Evolutionary conservation across 2,113 vertebrate species (phyloP).

Genomic region (Saccopteryx leptura): DNA sequence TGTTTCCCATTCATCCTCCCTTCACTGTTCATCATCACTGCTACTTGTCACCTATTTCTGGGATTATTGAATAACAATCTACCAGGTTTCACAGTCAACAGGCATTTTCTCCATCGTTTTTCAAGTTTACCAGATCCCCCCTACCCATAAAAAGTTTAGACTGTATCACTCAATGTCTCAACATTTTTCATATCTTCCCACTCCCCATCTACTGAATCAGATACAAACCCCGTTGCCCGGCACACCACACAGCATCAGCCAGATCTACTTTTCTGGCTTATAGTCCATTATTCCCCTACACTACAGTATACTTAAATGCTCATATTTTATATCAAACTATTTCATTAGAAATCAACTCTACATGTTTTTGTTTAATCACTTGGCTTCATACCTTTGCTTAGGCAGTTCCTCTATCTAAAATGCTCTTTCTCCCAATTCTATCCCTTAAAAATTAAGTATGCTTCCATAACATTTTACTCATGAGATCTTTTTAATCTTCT

Average conservation of each 20-base stretch:
- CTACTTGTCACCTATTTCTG: neutral
- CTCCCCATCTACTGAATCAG: neutral
- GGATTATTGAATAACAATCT: neutral
- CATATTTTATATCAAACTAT: neutral
- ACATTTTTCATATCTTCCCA: neutral
- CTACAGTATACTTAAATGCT: slow-evolving; percentile 1
- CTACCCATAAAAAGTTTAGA: neutral
- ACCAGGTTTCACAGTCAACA: neutral
- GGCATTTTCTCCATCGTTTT: neutral
- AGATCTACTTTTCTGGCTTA: neutral
- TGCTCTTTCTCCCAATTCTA: neutral
- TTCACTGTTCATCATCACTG: neutral
- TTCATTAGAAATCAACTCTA: neutral
- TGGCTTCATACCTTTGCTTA: neutral
- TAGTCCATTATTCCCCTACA: neutral
- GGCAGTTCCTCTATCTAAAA: neutral
- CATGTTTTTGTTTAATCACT: neutral
- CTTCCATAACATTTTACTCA: neutral
- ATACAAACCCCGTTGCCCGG: neutral
- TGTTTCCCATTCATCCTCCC: neutral
- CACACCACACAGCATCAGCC: neutral
- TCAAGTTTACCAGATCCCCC: neutral
- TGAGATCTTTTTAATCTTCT: neutral
- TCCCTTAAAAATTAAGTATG: neutral
- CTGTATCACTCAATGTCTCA: neutral